A percentile compares a stretch with the other conserved stretches of the same genome.
Conservation (phyloP, 2,888 invertebrate genomes). For the Anarsia innoxiella region DNA sequence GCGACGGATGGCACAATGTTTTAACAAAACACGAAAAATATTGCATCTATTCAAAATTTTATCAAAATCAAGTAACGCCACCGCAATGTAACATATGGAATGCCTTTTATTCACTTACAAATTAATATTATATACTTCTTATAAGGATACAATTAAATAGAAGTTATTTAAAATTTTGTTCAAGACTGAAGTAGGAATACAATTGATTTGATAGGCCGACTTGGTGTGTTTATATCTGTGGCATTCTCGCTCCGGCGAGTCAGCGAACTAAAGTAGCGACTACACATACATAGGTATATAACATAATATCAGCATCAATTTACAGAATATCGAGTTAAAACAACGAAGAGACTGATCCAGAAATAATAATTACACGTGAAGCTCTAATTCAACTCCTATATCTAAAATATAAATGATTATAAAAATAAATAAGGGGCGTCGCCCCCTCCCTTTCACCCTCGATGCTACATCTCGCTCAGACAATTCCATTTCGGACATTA, state of each 20-base stretch:
- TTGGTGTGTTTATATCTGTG: slow-evolving; percentile 11
- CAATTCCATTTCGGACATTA: slow-evolving; percentile 31
- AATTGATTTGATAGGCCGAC: slow-evolving; percentile 29
- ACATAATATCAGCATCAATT: slow-evolving; percentile 33
- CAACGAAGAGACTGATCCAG: slow-evolving; percentile 31
- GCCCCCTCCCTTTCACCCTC: slow-evolving; percentile 49
- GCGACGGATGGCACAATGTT: slow-evolving; percentile 60
- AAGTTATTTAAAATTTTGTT: slow-evolving; percentile 50
- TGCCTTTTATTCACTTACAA: slow-evolving; percentile 68
- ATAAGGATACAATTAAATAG: slow-evolving; percentile 52
- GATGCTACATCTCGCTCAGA: slow-evolving; percentile 28
- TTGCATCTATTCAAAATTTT: slow-evolving; percentile 42
- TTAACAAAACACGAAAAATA: slow-evolving; percentile 46
- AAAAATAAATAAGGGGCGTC: slow-evolving; percentile 69
- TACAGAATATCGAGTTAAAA: slow-evolving; percentile 25
- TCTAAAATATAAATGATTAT: slow-evolving; percentile 70
- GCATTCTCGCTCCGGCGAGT: slow-evolving; percentile 9
- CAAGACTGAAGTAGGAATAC: slow-evolving; percentile 30
- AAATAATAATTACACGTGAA: slow-evolving; percentile 50
- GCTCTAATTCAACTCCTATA: slow-evolving; percentile 51
- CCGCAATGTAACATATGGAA: slow-evolving; percentile 65
- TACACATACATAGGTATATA: slow-evolving; percentile 22
- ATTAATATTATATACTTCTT: slow-evolving; percentile 57
- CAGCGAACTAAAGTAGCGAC: slow-evolving; percentile 19
- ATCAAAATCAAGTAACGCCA: slow-evolving; percentile 51